Percentiles rank a stretch among this genome's conserved stretches.
Evolutionary conservation across 2,888 invertebrate species (phyloP).

Genomic region (Tolmerus cingulatus): DNA sequence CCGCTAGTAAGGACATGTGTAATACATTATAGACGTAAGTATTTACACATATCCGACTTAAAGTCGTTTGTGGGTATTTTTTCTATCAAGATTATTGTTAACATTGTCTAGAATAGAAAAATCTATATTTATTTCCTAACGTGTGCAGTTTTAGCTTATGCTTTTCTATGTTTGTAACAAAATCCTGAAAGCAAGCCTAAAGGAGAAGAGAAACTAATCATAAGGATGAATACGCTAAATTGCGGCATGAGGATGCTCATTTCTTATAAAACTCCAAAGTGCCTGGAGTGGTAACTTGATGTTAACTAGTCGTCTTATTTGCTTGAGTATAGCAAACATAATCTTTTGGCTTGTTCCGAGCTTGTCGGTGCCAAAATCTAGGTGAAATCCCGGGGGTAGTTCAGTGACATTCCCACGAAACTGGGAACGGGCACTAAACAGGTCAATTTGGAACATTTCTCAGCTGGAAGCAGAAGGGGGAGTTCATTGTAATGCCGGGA

Average conservation of each 20-base stretch:
- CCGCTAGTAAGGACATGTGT: no score
- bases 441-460: conserved; percentile 17
- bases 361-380: neutral
- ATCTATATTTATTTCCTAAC: no score
- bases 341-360: neutral
- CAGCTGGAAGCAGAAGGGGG: neutral
- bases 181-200: neutral
- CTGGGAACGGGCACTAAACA: neutral
- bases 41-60: no score
- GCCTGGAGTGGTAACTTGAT: neutral
- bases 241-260: neutral
- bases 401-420: conserved; percentile 18
- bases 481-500: neutral
- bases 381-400: neutral
- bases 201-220: neutral
- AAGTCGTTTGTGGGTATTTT: no score
- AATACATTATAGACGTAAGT: no score
- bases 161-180: no score
- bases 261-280: neutral
- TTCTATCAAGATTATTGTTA: no score
- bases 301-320: neutral
- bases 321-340: neutral
- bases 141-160: no score
- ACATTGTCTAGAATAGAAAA: no score
- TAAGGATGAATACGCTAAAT: neutral